Evolutionary conservation across 2,888 invertebrate genomes (phyloP).

Genomic region (Euzetes globulus): DNA sequence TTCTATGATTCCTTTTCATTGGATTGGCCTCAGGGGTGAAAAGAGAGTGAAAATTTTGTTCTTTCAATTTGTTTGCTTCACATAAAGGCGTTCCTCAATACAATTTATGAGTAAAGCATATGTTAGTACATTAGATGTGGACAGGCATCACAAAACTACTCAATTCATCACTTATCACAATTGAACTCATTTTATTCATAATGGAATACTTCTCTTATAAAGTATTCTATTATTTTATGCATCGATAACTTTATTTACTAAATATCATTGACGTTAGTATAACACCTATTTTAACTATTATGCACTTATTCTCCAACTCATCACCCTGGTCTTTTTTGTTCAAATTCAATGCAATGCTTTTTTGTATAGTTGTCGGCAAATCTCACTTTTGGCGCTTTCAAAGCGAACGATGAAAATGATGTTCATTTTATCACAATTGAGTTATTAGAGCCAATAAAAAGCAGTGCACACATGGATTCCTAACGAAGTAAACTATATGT

Average conservation of each 20-base stretch:
- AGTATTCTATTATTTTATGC: neutral
- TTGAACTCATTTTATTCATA: neutral
- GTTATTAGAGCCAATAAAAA: conserved; percentile 11
- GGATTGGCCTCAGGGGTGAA: conserved; percentile 21
- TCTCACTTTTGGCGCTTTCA: conserved; percentile 1
- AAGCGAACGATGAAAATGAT: conserved; percentile 12
- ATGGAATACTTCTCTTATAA: neutral
- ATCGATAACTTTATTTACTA: conserved; percentile 3
- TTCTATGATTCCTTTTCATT: conserved; percentile 18
- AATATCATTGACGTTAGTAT: neutral
- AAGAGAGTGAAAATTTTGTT: conserved; percentile 13
- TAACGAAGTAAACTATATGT: conserved; percentile 22
- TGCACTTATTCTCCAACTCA: too few species aligned
- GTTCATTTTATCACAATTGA: conserved; percentile 18
- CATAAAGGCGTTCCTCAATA: conserved; percentile 11
- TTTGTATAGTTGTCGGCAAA: conserved; percentile 13
- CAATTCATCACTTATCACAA: conserved; percentile 1
- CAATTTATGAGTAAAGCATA: neutral
- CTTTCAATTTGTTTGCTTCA: conserved; percentile 26
- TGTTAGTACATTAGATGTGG: neutral
- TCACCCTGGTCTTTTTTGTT: neutral
- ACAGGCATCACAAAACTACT: neutral
- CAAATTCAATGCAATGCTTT: conserved; percentile 22
- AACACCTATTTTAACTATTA: neutral
- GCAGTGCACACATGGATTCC: neutral